Percentiles rank a stretch among this genome's conserved stretches.
phyloP scores from a whole-genome alignment of 1,140 invertebrate genomes.

The Arion vulgaris region DNA sequence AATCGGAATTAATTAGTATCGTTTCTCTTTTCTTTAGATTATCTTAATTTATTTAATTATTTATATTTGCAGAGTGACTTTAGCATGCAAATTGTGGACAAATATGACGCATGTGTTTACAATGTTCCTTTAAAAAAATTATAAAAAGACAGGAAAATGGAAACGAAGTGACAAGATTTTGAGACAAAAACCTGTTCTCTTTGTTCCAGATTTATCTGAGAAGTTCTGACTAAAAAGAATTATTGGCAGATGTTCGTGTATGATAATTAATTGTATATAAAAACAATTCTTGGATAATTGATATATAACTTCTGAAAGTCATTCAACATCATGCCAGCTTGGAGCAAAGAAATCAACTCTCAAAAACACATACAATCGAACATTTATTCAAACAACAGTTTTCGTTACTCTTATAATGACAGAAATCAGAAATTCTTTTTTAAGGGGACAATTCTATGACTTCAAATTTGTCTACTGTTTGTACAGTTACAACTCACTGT shows the following conservation, averaged over 20 bases:
- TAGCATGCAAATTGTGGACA: background rate
- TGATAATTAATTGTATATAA: background rate
- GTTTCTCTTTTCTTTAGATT: background rate
- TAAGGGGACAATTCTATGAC: too few relatives aligned
- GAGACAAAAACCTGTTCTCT: background rate
- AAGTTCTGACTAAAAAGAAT: background rate
- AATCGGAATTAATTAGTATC: too few relatives aligned
- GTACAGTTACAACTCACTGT: too few relatives aligned
- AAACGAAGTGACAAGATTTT: too few relatives aligned
- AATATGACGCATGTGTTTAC: background rate
- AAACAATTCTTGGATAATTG: background rate
- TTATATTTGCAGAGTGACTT: background rate
- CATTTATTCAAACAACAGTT: too few relatives aligned
- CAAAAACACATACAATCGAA: too few relatives aligned
- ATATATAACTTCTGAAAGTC: background rate
- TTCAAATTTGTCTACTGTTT: too few relatives aligned
- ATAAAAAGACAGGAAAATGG: background rate
- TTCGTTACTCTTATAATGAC: too few relatives aligned
- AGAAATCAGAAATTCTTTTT: too few relatives aligned
- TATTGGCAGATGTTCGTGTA: background rate
- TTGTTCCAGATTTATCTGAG: background rate
- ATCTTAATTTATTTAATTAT: background rate
- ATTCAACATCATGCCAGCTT: too few relatives aligned
- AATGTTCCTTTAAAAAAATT: background rate
- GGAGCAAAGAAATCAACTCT: too few relatives aligned